phyloP scores from a whole-genome alignment of 35 echinoderm and acorn worm genomes.

The Lytechinus variegatus region DNA sequence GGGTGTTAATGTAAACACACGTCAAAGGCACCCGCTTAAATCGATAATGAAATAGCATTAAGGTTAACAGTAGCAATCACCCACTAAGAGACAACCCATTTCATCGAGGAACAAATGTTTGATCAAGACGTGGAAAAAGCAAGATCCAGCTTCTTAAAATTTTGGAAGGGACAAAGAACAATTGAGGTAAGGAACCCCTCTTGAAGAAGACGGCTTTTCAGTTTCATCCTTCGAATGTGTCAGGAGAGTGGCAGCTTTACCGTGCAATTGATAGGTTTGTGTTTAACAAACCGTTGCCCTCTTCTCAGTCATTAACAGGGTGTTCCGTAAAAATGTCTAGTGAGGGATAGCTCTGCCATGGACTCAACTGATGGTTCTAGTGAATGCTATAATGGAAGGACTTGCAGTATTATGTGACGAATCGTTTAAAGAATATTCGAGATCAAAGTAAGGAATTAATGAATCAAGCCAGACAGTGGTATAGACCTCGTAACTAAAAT shows the following conservation, averaged over 20 bases:
- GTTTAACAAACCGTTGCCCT: neutral
- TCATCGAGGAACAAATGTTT: neutral
- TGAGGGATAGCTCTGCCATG: neutral
- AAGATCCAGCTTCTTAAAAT: neutral
- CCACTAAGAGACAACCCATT: neutral
- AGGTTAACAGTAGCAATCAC: neutral
- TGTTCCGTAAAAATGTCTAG: neutral
- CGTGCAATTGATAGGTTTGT: conserved; percentile 42
- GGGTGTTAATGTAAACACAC: neutral
- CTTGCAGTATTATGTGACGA: no score
- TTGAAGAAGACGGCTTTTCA: neutral
- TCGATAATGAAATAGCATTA: conserved; percentile 1
- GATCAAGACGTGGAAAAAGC: neutral
- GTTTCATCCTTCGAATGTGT: neutral
- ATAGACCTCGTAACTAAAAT: no score
- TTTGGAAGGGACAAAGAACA: neutral
- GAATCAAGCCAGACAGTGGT: no score
- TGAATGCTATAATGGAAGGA: no score
- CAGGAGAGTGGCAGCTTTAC: neutral
- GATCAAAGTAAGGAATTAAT: neutral
- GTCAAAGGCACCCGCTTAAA: neutral
- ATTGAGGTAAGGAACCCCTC: neutral
- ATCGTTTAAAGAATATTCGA: neutral
- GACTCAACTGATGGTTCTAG: no score
- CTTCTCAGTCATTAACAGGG: neutral